Evolutionary conservation across 2,888 invertebrate species (phyloP).

Genomic region (Helobdella robusta): DNA sequence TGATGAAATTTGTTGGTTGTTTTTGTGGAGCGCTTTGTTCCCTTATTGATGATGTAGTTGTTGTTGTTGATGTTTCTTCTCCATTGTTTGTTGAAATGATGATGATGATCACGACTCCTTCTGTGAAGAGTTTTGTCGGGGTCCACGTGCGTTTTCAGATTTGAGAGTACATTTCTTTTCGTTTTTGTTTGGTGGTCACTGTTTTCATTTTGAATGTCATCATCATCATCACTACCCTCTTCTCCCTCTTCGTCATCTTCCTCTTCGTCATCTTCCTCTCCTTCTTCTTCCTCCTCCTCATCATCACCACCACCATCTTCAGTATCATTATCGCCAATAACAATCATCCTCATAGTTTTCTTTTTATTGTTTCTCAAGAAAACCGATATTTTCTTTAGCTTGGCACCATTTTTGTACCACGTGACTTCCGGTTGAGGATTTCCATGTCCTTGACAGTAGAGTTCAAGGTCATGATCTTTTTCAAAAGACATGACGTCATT

Average conservation of each 20-base stretch:
- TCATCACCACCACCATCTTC: too few relatives aligned
- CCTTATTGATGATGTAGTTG: slow-evolving; percentile 4
- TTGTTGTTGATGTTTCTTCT: neutral
- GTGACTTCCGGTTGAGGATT: slow-evolving; percentile 16
- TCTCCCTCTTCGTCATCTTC: neutral
- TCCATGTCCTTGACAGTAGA: slow-evolving; percentile 29
- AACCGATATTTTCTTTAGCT: neutral
- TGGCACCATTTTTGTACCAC: slow-evolving; percentile 16
- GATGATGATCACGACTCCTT: too few relatives aligned
- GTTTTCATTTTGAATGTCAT: too few relatives aligned
- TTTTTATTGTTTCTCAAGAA: neutral
- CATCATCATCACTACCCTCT: neutral
- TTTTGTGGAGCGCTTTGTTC: too few relatives aligned
- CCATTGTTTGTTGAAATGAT: too few relatives aligned
- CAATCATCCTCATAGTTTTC: neutral
- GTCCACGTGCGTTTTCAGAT: neutral
- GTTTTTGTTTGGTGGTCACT: neutral
- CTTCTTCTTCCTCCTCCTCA: too few relatives aligned
- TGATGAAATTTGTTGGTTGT: too few relatives aligned
- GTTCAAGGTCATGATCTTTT: slow-evolving; percentile 25
- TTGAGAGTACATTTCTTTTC: neutral
- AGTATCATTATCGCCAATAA: neutral
- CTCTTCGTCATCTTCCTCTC: too few relatives aligned
- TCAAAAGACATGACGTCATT: slow-evolving; percentile 12
- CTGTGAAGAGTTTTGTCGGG: too few relatives aligned